These are phyloP conservation scores for Acrobeloides nanus DNA, from an alignment of 2,888 invertebrate species.

Conservation along the genomic window DNA sequence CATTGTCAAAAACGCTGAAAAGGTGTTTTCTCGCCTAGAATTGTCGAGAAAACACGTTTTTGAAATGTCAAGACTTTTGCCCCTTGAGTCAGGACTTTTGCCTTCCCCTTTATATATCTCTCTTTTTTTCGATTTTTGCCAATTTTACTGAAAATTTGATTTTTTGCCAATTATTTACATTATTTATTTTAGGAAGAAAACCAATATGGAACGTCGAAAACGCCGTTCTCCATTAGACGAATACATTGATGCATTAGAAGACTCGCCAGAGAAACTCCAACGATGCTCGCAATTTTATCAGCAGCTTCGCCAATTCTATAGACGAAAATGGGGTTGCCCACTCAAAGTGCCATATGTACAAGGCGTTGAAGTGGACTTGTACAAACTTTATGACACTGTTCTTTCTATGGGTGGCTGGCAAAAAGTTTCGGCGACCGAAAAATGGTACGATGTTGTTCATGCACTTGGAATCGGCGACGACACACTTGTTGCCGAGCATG, in stretches of 20 bases:
- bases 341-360: constrained; percentile 69
- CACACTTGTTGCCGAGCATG: constrained; percentile 70
- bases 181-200: not conserved
- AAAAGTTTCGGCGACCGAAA: constrained; percentile 62
- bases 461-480: constrained; percentile 18
- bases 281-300: constrained; percentile 54
- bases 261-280: constrained; percentile 59
- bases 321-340: constrained; percentile 56
- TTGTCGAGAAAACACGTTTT: too few species aligned
- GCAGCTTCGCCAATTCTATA: constrained; percentile 43
- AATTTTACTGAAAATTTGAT: not conserved
- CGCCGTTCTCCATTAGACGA: constrained; percentile 33
- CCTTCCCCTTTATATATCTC: not conserved
- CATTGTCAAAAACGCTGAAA: too few species aligned
- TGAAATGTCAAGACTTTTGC: too few species aligned
- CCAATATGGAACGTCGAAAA: constrained; percentile 21
- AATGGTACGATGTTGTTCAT: constrained; percentile 46
- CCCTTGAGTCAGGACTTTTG: too few species aligned
- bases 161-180: not conserved
- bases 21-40: too few species aligned
- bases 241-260: constrained; percentile 36
- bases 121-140: not conserved
- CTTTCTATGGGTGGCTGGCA: constrained; percentile 86
- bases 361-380: constrained; percentile 84
- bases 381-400: constrained; percentile 80